Evolutionary conservation across 2,113 vertebrate genomes (phyloP), one percentile per base, ranked within the genome.

Genomic region (Ophthalmolycus amberensis): DNA sequence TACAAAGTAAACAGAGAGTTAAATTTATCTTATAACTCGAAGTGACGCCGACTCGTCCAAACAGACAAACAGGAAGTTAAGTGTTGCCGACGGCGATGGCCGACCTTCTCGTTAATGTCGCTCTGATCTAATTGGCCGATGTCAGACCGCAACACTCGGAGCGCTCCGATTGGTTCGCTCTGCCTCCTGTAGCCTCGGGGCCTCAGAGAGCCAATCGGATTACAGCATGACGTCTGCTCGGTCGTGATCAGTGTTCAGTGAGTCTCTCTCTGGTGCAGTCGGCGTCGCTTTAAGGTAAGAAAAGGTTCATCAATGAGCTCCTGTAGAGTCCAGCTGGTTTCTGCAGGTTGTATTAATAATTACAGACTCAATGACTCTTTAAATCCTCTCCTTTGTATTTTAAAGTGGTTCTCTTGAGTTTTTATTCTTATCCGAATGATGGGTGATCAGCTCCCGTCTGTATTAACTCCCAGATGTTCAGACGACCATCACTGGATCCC

Each of bases 171-270:
- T 88, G 87, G 86, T 63, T 22, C 2, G 2, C 18, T 63, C 22
- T 54, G 42, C 18, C 25, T 59, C 11, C 3, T 9, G 1, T 89
- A 27, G 88, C 91, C 88, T 82, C 29, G 1, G 83, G 91, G 83
- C 71, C 50, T 11, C 34, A 34, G 16, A 52, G 9, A 27, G 71
- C 91, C 90, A 91, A 91, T 92, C 79, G 22, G 64, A 91, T 92
- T 92, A 91, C 29, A 77, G 69, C 29, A 3, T 60, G 56, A 14
- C 2, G 0, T 73, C 77, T 89, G 85, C 27, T 72, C 9, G 0
- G 0, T 84, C 52, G 29, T 29, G 29, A 29, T 29, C 29, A 25
- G 38, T 1, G 56, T 12, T 71, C 75, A 82, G 84, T 90, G 2
- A 0, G 25, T 25, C 1, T 29, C 0, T 73, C 27, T 72, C 8